Percentiles rank a stretch among this genome's conserved stretches.
These are phyloP conservation scores for Drosophila greeni DNA, from an alignment of 2,888 invertebrate species.

Conservation along the genomic window DNA sequence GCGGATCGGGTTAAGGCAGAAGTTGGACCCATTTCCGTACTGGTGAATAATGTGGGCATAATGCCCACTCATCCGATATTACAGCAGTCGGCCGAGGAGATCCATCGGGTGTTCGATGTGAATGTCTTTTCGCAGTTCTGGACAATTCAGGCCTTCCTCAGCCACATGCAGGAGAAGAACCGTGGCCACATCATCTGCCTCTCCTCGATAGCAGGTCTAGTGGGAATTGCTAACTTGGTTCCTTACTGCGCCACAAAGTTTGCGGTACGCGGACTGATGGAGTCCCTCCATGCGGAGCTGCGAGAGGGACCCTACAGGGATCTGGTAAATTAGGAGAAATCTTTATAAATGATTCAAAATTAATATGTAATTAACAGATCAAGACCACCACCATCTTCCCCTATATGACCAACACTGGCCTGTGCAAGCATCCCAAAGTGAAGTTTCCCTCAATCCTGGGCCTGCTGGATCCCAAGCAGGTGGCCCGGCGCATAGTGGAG, in stretches of 20 bases:
- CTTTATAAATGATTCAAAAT: neutral
- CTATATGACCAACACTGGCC: conserved; percentile 91
- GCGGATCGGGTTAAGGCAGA: conserved; percentile 84
- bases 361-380: conserved; percentile 79
- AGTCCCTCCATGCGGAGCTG: conserved; percentile 88
- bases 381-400: conserved; percentile 91
- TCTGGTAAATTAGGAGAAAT: conserved; percentile 52
- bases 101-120: conserved; percentile 85
- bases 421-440: conserved; percentile 87
- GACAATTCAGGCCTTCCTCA: conserved; percentile 86
- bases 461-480: conserved; percentile 83
- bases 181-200: conserved; percentile 88
- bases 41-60: conserved; percentile 92
- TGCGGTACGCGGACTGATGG: conserved; percentile 91
- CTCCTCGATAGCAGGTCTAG: conserved; percentile 87
- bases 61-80: conserved; percentile 88
- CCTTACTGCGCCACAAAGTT: conserved; percentile 90
- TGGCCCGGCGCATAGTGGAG: conserved; percentile 83
- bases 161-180: conserved; percentile 86
- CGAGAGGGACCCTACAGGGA: conserved; percentile 79
- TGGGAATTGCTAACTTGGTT: conserved; percentile 87
- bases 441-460: conserved; percentile 85
- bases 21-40: conserved; percentile 87
- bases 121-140: conserved; percentile 90
- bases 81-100: conserved; percentile 84